Evolutionary conservation across 2,888 invertebrate genomes (phyloP), one percentile per base, ranked within the genome.

Genomic region (Trissoscelio sp.): DNA sequence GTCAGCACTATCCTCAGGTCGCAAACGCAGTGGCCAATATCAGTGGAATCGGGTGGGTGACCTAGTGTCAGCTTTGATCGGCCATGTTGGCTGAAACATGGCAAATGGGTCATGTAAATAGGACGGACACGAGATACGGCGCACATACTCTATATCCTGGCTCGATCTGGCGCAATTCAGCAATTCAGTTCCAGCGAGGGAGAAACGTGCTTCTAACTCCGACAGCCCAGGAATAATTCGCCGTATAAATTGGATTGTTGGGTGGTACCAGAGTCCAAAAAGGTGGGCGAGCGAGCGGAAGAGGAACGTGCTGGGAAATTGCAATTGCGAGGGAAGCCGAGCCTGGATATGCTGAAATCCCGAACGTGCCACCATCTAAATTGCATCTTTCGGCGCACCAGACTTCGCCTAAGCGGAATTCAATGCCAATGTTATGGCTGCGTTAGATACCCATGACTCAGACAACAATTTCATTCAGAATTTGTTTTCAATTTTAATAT

Each of bases 191-290:
- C 66, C 60, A 31, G 67, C 72, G 58, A 73, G 58, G 77, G 77
- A 73, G 77, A 70, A 79, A 72, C 78, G 70, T 39, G 80, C 72
- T 70, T 64, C 58, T 72, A 53, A 58, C 79, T 74, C 42, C 72
- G 44, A 69, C 83, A 81, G 73, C 80, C 85, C 85, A 69, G 81
- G 87, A 88, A 90, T 91, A 91, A 90, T 89, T 89, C 88, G 72
- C 77, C 85, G 89, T 89, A 90, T 89, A 90, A 91, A 91, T 91
- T 91, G 90, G 90, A 91, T 90, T 87, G 89, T 89, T 85, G 86
- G 83, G 75, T 84, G 82, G 85, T 81, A 84, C 60, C 55, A 67
- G 58, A 46, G 78, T 53, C 37, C 55, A 42, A 48, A 62, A 72
- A 77, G 69, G 62, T 60, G 62, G 67, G 73, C 42, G 77, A 55